phyloP scores from a whole-genome alignment of 2,113 vertebrate genomes.

The Calonectris borealis region DNA sequence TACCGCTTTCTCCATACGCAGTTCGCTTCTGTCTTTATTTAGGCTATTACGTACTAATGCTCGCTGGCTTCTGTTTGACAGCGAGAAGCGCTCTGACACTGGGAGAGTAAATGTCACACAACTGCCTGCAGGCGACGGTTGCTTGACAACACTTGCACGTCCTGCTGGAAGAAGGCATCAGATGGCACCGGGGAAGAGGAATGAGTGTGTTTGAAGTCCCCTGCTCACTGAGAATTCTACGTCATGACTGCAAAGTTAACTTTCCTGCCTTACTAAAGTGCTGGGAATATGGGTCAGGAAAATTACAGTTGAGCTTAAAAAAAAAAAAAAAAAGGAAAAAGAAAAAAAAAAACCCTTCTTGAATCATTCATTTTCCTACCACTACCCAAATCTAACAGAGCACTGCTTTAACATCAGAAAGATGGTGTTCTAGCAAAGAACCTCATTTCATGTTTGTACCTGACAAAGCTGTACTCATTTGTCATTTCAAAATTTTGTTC shows the following conservation, averaged over 20 bases:
- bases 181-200: background rate
- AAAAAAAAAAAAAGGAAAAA: too few relatives aligned
- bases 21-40: background rate
- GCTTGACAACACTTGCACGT: background rate
- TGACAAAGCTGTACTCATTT: background rate
- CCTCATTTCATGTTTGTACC: background rate
- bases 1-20: background rate
- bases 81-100: background rate
- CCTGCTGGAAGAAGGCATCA: background rate
- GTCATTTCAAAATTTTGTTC: background rate
- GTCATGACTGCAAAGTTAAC: background rate
- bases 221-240: background rate
- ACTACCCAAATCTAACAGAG: background rate
- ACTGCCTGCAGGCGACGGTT: accelerated
- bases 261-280: background rate
- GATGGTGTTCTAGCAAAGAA: background rate
- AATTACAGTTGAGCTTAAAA: background rate
- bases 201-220: background rate
- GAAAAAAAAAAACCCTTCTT: background rate
- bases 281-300: background rate
- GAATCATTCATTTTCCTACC: background rate
- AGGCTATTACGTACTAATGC: background rate
- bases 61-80: background rate
- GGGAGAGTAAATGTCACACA: background rate
- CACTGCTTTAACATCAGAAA: background rate